Evolutionary conservation across 2,888 invertebrate species (phyloP).

Genomic region (Eristalis intricaria): DNA sequence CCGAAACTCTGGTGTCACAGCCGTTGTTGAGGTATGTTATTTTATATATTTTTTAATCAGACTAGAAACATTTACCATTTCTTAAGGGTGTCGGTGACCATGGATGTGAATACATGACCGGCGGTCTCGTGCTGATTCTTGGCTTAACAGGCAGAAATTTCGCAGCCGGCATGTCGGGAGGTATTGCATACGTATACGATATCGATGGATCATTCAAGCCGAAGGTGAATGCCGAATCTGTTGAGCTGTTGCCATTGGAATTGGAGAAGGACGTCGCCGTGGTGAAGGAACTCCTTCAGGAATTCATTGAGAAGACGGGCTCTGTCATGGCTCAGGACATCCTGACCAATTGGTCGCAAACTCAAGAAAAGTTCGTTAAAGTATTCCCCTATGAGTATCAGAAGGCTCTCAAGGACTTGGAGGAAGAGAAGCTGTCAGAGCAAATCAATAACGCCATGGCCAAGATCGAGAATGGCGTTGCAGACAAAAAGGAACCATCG

Average conservation of each 20-base stretch:
- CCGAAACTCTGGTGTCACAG: slow-evolving; percentile 97
- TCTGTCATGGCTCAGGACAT: slow-evolving; percentile 91
- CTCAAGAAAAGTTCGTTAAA: slow-evolving; percentile 92
- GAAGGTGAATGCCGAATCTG: slow-evolving; percentile 97
- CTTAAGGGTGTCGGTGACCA: slow-evolving; percentile 96
- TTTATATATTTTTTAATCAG: not conserved
- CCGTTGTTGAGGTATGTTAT: slow-evolving; percentile 90
- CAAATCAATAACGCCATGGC: slow-evolving; percentile 75
- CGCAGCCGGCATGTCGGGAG: slow-evolving; percentile 99
- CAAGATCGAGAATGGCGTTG: slow-evolving; percentile 77
- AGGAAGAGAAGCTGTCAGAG: slow-evolving; percentile 78
- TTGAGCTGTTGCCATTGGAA: slow-evolving; percentile 93
- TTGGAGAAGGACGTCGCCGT: slow-evolving; percentile 88
- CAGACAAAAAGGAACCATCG: slow-evolving; percentile 82
- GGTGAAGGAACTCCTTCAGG: slow-evolving; percentile 89
- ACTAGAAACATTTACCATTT: not conserved
- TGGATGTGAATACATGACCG: slow-evolving; percentile 99
- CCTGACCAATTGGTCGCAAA: slow-evolving; percentile 89
- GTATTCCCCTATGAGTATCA: slow-evolving; percentile 99
- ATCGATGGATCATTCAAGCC: slow-evolving; percentile 91
- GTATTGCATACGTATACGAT: slow-evolving; percentile 97
- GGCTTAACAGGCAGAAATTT: slow-evolving; percentile 98
- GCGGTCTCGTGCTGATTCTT: slow-evolving; percentile 93
- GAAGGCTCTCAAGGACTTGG: slow-evolving; percentile 89
- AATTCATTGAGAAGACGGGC: slow-evolving; percentile 94